A percentile compares a stretch with the other conserved stretches of the same genome.
These are phyloP conservation scores for Apteryx mantelli DNA, from an alignment of 2,113 vertebrate genomes.

Conservation along the genomic window DNA sequence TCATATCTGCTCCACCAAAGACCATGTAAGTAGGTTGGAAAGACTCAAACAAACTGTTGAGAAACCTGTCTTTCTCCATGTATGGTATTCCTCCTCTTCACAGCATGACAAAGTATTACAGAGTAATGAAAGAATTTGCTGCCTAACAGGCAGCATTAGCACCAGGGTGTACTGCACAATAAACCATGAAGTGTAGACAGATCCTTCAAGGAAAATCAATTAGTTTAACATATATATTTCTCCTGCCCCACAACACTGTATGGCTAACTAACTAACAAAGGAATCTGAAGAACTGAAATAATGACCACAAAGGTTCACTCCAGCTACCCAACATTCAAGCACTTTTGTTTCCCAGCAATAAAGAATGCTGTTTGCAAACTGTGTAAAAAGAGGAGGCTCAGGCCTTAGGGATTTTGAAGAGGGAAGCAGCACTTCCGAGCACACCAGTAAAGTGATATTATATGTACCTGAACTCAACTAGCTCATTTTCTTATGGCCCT, in stretches of 20 bases:
- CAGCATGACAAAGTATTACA: constrained; percentile 52
- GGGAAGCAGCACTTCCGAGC: not conserved
- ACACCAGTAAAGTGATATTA: not conserved
- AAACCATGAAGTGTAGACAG: not conserved
- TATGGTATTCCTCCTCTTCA: constrained; percentile 48
- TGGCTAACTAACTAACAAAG: not conserved
- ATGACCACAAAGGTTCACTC: not conserved
- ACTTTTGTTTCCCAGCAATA: not conserved
- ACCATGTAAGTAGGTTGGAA: constrained; percentile 40
- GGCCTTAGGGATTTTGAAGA: not conserved
- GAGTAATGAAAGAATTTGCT: constrained; percentile 46
- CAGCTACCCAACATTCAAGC: not conserved
- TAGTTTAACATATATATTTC: not conserved
- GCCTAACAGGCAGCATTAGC: constrained; percentile 25
- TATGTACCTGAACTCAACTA: not conserved
- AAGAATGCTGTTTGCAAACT: not conserved
- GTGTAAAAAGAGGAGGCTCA: not conserved
- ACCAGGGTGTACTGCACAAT: not conserved
- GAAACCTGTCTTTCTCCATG: constrained; percentile 66
- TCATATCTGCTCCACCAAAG: constrained; percentile 23
- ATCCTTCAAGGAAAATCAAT: constrained; percentile 10
- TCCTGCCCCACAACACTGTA: not conserved
- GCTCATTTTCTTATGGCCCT: not conserved
- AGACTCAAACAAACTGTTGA: constrained; percentile 6
- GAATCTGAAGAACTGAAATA: not conserved